Evolutionary conservation across 2,797 vertebrate species (phyloP), one percentile per base, ranked within the genome.

Genomic region (Coregonus sp.): DNA sequence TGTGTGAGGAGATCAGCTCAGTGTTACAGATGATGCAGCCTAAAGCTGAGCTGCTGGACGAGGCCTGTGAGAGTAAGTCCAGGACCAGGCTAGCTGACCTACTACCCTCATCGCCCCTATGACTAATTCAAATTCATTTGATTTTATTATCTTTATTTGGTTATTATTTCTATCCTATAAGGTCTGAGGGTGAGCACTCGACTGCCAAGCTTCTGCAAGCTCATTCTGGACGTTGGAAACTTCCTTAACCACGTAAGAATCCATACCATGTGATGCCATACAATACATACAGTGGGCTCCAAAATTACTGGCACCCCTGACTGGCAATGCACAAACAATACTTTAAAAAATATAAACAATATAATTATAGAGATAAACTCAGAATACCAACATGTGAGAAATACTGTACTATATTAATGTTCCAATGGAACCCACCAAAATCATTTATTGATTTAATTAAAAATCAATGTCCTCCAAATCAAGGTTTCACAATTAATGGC

Each of bases 201-300:
- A 29, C 91, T 97, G 78, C 96, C 95, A 0, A 1, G 93, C 52
- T 97, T 97, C 87, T 97, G 96, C 89, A 96, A 94, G 74, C 89
- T 97, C 79, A 95, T 97, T 85, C 93, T 97, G 78, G 94, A 93
- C 78, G 95, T 97, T 12, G 96, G 96, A 81, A 97, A 97, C 89
- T 97, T 97, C 63, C 93, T 97, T 59, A 97, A 97, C 89, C 96
- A 97, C 0, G 96, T 97, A 90, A 93, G 96, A 70, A 61, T n/a
- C 56, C 4, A n/a, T 61, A 20, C n/a, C n/a, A n/a, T 61, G 4
- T n/a, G 56, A 63, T 9, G 59, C 1, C 6, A 25, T 63, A 14
- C 4, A 56, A 56, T n/a, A 1, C 54, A 56, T 56, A 56, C 54
- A 25, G 25, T 25, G 25, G 25, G 25, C 25, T 25, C 25, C 25